Evolutionary conservation across 1,140 invertebrate species (phyloP).

Genomic region (Leptinotarsa undecemlineata): DNA sequence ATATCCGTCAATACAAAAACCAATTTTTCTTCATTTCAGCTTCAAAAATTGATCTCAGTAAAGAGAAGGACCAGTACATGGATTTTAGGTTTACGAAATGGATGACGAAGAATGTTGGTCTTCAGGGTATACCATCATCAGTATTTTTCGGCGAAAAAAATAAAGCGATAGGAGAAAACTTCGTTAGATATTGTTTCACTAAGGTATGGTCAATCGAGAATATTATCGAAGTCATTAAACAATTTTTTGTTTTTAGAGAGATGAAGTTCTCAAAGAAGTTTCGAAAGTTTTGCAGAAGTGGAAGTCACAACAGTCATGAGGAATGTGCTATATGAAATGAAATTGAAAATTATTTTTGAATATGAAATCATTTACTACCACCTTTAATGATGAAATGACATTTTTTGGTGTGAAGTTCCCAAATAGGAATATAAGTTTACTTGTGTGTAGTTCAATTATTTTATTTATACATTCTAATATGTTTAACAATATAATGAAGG

Average conservation of each 20-base stretch:
- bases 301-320: constrained; percentile 51
- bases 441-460: too few species aligned
- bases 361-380: too few species aligned
- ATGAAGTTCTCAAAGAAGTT: constrained; percentile 74
- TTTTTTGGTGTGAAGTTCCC: too few species aligned
- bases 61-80: constrained; percentile 71
- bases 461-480: too few species aligned
- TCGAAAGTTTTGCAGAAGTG: constrained; percentile 66
- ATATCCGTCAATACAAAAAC: too few species aligned
- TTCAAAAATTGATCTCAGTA: constrained; percentile 65
- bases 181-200: constrained; percentile 90
- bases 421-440: too few species aligned
- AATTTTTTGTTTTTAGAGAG: constrained; percentile 63
- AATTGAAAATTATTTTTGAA: too few species aligned
- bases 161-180: constrained; percentile 85
- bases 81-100: constrained; percentile 96
- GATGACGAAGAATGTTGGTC: constrained; percentile 89
- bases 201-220: constrained; percentile 66
- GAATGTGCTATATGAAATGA: too few species aligned
- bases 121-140: constrained; percentile 91
- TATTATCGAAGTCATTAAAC: neutral
- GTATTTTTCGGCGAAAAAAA: constrained; percentile 90
- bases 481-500: too few species aligned
- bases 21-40: constrained; percentile 52
- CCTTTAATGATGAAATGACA: too few species aligned